phyloP scores from a whole-genome alignment of 2,888 invertebrate genomes.

The Tineola bisselliella region DNA sequence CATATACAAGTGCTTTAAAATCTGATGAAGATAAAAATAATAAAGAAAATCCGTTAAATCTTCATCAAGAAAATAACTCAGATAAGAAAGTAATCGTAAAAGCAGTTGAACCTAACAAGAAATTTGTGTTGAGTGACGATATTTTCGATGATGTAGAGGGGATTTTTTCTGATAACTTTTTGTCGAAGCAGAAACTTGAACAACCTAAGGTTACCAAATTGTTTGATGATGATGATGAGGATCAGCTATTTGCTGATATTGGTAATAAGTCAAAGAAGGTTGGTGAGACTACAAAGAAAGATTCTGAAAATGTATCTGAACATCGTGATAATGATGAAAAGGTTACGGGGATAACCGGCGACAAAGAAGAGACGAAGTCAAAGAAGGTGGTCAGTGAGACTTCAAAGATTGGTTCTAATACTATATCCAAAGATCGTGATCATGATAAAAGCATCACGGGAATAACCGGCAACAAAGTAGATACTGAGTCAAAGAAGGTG shows the following conservation, averaged over 20 bases:
- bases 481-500: too few species aligned
- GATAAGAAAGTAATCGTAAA: conserved; percentile 27
- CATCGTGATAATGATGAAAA: too few species aligned
- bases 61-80: not conserved
- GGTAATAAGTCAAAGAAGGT: not conserved
- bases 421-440: too few species aligned
- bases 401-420: too few species aligned
- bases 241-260: conserved; percentile 44
- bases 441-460: too few species aligned
- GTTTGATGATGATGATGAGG: conserved; percentile 47
- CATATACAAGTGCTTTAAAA: not conserved
- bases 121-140: conserved; percentile 40
- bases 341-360: too few species aligned
- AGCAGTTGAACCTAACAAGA: conserved; percentile 23
- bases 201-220: conserved; percentile 20
- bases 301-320: too few species aligned
- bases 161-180: conserved; percentile 42
- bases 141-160: conserved; percentile 59
- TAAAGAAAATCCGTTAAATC: too few species aligned
- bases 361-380: too few species aligned
- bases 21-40: not conserved
- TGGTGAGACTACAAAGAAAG: too few species aligned
- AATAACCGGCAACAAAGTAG: too few species aligned
- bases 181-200: conserved; percentile 14
- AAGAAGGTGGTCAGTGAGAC: too few species aligned